A percentile compares a stretch with the other conserved stretches of the same genome.
phyloP scores from a whole-genome alignment of 2,113 vertebrate species.

The Apistogramma diplotaenia region DNA sequence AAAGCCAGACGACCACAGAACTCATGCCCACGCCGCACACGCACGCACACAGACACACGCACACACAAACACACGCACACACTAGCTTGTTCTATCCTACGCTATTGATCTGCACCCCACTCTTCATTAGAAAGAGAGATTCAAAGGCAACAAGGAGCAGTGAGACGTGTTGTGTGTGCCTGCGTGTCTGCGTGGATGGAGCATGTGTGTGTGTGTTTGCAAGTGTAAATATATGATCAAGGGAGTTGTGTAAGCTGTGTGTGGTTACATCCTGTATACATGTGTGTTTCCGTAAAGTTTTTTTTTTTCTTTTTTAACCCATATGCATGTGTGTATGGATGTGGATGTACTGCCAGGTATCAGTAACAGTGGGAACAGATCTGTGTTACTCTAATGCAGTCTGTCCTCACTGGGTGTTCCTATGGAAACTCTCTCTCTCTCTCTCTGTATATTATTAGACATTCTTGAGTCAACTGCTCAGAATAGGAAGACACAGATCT shows the following conservation, averaged over 20 bases:
- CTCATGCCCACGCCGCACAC: constrained; percentile 60
- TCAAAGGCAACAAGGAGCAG: constrained; percentile 68
- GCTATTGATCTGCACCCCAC: constrained; percentile 74
- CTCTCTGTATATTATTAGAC: constrained; percentile 72
- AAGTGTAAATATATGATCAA: constrained; percentile 51
- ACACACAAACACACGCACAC: constrained; percentile 34
- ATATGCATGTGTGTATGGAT: neutral
- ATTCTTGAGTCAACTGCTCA: constrained; percentile 61
- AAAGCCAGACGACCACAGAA: constrained; percentile 71
- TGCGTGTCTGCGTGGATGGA: constrained; percentile 19
- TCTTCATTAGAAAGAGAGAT: constrained; percentile 73
- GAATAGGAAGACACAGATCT: constrained; percentile 64
- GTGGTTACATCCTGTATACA: constrained; percentile 39
- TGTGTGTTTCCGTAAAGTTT: constrained; percentile 1
- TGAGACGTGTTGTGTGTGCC: constrained; percentile 37
- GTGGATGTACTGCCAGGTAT: constrained; percentile 58
- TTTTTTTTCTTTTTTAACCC: neutral
- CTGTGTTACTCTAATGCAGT: constrained; percentile 71
- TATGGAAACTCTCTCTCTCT: constrained; percentile 72
- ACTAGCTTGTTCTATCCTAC: constrained; percentile 61
- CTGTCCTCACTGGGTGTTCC: constrained; percentile 73
- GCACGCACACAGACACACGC: constrained; percentile 6
- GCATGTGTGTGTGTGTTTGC: constrained; percentile 10
- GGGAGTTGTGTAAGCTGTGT: constrained; percentile 53
- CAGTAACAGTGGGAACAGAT: constrained; percentile 64